These are phyloP conservation scores for Endomychus coccineus DNA, from an alignment of 2,888 invertebrate genomes.

Conservation along the genomic window DNA sequence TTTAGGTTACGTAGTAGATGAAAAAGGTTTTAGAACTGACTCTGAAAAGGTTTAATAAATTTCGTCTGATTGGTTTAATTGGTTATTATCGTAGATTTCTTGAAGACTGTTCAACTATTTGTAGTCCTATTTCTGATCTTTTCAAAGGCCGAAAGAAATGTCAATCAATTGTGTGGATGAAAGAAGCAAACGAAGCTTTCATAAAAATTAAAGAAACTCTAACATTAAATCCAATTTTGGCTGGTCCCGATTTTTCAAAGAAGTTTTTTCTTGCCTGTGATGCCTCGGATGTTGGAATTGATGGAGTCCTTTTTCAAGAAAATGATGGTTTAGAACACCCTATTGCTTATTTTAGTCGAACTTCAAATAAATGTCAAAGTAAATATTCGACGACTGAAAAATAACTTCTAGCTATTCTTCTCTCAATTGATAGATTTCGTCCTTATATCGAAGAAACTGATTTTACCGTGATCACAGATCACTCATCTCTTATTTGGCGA, in stretches of 20 bases:
- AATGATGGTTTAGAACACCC: slow-evolving; percentile 12
- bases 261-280: slow-evolving; percentile 20
- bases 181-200: slow-evolving; percentile 16
- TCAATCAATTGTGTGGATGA: slow-evolving; percentile 18
- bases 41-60: too few relatives aligned
- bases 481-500: slow-evolving; percentile 26
- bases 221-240: slow-evolving; percentile 14
- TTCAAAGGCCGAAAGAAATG: slow-evolving; percentile 15
- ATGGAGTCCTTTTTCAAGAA: slow-evolving; percentile 15
- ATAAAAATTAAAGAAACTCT: slow-evolving; percentile 5
- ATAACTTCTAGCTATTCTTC: slow-evolving; percentile 20
- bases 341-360: slow-evolving; percentile 14
- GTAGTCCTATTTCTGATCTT: slow-evolving; percentile 15
- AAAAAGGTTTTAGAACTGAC: too few relatives aligned
- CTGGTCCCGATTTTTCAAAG: slow-evolving; percentile 17
- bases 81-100: slow-evolving; percentile 1
- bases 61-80: slow-evolving; percentile 6
- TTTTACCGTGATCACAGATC: slow-evolving; percentile 24
- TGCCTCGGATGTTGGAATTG: slow-evolving; percentile 21
- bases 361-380: slow-evolving; percentile 17
- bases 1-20: too few relatives aligned
- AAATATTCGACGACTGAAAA: slow-evolving; percentile 22
- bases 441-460: slow-evolving; percentile 25
- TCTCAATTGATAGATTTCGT: slow-evolving; percentile 23
- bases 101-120: not conserved